Conservation (phyloP, 1,140 invertebrate species). For the Dendroctonus valens region DNA sequence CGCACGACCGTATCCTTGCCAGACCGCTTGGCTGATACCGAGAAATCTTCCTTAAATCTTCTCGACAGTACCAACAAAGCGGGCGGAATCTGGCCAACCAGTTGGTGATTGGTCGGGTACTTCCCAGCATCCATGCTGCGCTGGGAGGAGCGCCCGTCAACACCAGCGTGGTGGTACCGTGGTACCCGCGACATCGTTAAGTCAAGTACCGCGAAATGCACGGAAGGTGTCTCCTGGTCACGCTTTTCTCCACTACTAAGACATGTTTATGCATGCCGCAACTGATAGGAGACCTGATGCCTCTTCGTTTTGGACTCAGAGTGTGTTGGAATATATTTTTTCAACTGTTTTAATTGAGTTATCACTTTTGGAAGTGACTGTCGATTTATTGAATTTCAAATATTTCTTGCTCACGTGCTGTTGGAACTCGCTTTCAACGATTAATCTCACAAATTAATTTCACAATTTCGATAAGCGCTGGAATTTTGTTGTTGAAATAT, state of each 20-base stretch:
- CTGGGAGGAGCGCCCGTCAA: conserved; percentile 46
- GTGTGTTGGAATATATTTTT: no score
- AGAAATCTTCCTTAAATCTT: conserved; percentile 34
- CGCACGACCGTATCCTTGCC: conserved; percentile 20
- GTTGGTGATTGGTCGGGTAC: conserved; percentile 46
- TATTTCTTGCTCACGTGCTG: no score
- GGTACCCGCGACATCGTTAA: conserved; percentile 8
- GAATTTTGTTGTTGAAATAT: no score
- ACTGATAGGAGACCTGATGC: no score
- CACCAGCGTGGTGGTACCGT: conserved; percentile 23
- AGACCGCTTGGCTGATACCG: conserved; percentile 35
- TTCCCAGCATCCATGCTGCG: conserved; percentile 50
- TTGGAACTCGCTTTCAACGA: no score
- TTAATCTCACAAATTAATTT: no score
- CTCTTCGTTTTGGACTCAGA: no score
- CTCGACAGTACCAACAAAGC: conserved; percentile 17
- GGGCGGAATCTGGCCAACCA: conserved; percentile 25
- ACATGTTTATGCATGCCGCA: conserved; percentile 14
- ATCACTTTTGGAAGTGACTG: no score
- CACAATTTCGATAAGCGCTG: no score
- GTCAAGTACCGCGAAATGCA: conserved; percentile 13
- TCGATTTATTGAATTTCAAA: no score
- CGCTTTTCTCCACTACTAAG: conserved; percentile 11
- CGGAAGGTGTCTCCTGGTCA: conserved; percentile 24
- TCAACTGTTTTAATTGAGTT: no score